These are phyloP conservation scores for Morus bassanus DNA, from an alignment of 2,797 vertebrate species.

Conservation along the genomic window DNA sequence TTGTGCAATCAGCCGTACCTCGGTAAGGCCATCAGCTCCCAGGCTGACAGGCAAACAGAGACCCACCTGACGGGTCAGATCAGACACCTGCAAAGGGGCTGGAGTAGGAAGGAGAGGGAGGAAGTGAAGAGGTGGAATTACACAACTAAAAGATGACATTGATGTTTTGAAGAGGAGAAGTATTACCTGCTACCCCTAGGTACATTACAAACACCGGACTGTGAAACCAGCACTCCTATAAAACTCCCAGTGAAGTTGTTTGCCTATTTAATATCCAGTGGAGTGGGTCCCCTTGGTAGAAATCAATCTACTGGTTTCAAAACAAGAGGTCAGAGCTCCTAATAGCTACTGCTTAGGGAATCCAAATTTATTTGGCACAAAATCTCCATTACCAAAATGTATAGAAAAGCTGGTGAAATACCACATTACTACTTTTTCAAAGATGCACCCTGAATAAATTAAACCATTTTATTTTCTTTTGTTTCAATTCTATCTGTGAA, in stretches of 20 bases:
- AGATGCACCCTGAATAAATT: background rate
- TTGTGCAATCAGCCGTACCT: constrained; percentile 88
- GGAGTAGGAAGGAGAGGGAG: constrained; percentile 14
- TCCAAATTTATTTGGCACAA: background rate
- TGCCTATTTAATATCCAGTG: background rate
- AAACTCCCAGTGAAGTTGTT: background rate
- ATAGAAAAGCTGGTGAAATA: background rate
- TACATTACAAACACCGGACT: background rate
- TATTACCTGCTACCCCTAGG: background rate
- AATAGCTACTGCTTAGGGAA: background rate
- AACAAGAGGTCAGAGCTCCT: background rate
- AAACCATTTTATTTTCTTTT: background rate
- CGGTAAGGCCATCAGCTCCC: constrained; percentile 84
- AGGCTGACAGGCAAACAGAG: constrained; percentile 87
- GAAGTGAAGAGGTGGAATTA: constrained; percentile 58
- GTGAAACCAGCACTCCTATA: background rate
- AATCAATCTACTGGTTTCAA: background rate
- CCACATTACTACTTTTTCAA: background rate
- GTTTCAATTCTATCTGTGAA: background rate
- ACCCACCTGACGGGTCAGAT: constrained; percentile 85
- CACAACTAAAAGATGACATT: constrained; percentile 35
- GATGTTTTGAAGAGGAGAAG: background rate
- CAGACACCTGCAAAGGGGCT: constrained; percentile 73
- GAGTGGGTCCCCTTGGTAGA: background rate
- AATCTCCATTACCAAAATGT: background rate